Conservation (phyloP, 2,113 vertebrate genomes). For the Eira barbara region DNA sequence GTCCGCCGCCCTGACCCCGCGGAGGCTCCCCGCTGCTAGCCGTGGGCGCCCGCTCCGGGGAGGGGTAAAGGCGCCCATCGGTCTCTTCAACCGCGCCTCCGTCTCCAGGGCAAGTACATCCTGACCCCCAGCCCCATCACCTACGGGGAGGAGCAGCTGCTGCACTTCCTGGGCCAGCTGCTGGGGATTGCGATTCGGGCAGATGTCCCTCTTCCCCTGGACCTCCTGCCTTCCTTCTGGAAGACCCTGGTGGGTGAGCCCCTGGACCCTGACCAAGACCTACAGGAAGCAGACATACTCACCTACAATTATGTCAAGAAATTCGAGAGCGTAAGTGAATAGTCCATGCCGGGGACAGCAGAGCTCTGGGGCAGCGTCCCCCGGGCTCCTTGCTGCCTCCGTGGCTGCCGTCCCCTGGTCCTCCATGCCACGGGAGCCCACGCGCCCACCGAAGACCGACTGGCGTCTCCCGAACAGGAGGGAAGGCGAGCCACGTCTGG, state of each 20-base stretch:
- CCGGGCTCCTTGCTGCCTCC: background rate
- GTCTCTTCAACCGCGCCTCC: background rate
- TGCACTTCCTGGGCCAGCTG: slow-evolving; percentile 97
- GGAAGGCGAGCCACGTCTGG: fast-evolving
- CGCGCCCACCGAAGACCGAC: background rate
- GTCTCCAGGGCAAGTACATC: slow-evolving; percentile 92
- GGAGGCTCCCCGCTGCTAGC: background rate
- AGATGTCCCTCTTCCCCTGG: slow-evolving; percentile 95
- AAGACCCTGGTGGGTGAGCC: slow-evolving; percentile 94
- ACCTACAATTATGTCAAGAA: slow-evolving; percentile 97
- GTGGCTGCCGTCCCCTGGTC: background rate
- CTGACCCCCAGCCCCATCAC: slow-evolving; percentile 94
- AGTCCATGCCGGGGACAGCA: fast-evolving
- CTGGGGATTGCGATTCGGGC: slow-evolving; percentile 96
- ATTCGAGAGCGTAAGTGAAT: slow-evolving; percentile 90
- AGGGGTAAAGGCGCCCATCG: fast-evolving
- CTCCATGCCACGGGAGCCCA: fast-evolving
- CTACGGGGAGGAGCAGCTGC: slow-evolving; percentile 95
- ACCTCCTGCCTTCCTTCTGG: slow-evolving; percentile 96
- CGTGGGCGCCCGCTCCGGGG: fast-evolving
- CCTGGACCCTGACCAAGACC: slow-evolving; percentile 90
- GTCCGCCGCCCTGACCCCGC: no score
- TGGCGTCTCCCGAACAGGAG: no score
- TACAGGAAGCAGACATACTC: slow-evolving; percentile 95
- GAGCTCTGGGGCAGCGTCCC: background rate